Evolutionary conservation across 2,888 invertebrate species (phyloP), one percentile per base, ranked within the genome.

Genomic region (Eupithecia dodoneata): DNA sequence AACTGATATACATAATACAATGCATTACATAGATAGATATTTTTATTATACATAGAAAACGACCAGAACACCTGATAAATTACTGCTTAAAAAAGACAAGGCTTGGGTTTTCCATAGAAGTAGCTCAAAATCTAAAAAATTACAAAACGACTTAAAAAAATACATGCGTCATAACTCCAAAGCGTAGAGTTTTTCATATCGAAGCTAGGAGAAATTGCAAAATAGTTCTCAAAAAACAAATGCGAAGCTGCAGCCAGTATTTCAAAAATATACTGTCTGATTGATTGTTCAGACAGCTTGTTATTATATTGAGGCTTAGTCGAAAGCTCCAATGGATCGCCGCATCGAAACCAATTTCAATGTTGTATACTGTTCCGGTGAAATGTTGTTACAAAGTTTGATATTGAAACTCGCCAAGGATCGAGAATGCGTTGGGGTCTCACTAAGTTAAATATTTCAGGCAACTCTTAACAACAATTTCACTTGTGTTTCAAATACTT

Each of bases 261-360:
- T 63, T 59, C 18, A 59, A 63, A 59, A 18, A 30, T 59, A 59
- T 10, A 59, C 55, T n/a, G n/a, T n/a, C 55, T 7, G 30, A 12
- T 30, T 66, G 66, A 42, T 42, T 13, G 66, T 42, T 30, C 30
- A 63, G 15, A 15, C 10, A 44, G 65, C 66, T 30, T 55, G 69
- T 63, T 76, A 70, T 49, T n/a, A 70, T 71, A 76, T 76, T 76
- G 73, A 71, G 63, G 73, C 76, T 76, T 76, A 76, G 30, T 9
- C 15, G n/a, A 18, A 49, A 69, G 47, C 13, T 44, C 41, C 52
- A 41, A 42, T 30, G 55, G 30, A 63, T 71, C 49, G 55, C 65
- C 52, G 66, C 30, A 30, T 65, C 42, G 13, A 72, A 72, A 75
- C 59, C 52, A 15, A 75, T 72, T 72, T 72, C 47, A 45, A 18